phyloP scores from a whole-genome alignment of 2,113 vertebrate species.

The Todiramphus saurophagus region DNA sequence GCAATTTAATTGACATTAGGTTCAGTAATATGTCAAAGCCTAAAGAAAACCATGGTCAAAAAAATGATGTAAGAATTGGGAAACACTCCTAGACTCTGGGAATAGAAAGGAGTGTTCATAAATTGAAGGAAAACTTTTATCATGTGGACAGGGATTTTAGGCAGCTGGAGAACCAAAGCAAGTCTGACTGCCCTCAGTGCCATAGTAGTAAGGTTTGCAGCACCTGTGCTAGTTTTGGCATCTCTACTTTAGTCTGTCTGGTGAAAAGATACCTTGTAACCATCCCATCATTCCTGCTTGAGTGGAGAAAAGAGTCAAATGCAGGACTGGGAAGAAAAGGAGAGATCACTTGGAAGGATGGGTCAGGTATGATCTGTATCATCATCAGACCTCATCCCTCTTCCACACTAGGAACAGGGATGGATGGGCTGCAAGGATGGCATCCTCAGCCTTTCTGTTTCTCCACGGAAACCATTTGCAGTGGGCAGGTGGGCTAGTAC shows the following conservation, averaged over 20 bases:
- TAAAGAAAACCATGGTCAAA: background rate
- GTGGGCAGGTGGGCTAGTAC: background rate
- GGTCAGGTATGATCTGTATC: too few species aligned
- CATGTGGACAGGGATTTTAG: background rate
- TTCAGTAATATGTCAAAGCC: background rate
- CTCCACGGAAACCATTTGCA: background rate
- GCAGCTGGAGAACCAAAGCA: background rate
- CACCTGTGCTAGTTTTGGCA: background rate
- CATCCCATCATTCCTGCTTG: background rate
- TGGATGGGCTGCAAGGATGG: background rate
- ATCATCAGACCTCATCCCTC: background rate
- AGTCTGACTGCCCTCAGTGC: background rate
- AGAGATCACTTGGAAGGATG: rapidly evolving
- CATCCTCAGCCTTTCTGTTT: background rate
- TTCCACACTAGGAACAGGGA: background rate
- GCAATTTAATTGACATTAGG: background rate
- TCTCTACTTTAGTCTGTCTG: background rate
- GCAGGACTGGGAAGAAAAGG: background rate
- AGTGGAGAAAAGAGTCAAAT: background rate
- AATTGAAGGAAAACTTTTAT: background rate
- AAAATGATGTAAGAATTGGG: background rate
- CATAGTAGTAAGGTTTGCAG: background rate
- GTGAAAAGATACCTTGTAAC: rapidly evolving
- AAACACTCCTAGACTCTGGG: background rate
- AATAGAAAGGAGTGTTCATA: background rate